phyloP scores from a whole-genome alignment of 2,888 invertebrate genomes.

The Ophion ventricosus region DNA sequence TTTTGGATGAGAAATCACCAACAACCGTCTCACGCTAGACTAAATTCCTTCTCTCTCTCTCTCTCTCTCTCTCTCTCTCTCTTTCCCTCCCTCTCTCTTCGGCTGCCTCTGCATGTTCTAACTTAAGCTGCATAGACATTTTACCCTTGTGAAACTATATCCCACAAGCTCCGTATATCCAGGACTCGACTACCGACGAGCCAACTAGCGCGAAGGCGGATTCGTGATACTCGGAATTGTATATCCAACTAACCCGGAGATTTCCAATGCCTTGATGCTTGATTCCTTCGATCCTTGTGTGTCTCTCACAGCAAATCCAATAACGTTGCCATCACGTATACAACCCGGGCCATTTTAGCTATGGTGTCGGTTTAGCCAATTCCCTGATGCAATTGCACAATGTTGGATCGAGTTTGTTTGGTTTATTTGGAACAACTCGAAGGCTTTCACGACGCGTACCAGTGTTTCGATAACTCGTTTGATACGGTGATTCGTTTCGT shows the following conservation, averaged over 20 bases:
- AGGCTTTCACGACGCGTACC: slow-evolving; percentile 1
- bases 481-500: not conserved
- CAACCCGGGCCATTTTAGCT: not conserved
- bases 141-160: not conserved
- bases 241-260: not conserved
- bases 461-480: not conserved
- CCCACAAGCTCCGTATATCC: slow-evolving; percentile 27
- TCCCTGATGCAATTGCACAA: slow-evolving; percentile 11
- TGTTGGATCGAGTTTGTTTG: slow-evolving; percentile 18
- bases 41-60: slow-evolving; percentile 39
- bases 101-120: slow-evolving; percentile 18
- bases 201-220: slow-evolving; percentile 29
- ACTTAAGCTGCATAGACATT: slow-evolving; percentile 31
- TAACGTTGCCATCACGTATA: slow-evolving; percentile 36
- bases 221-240: slow-evolving; percentile 20
- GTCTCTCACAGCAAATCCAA: slow-evolving; percentile 47
- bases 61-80: slow-evolving; percentile 18
- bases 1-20: slow-evolving; percentile 56
- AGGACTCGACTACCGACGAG: slow-evolving; percentile 22
- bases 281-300: slow-evolving; percentile 30
- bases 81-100: slow-evolving; percentile 3
- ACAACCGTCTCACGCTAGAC: slow-evolving; percentile 46
- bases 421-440: slow-evolving; percentile 4
- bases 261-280: slow-evolving; percentile 35
- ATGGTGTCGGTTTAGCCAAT: slow-evolving; percentile 10